Evolutionary conservation across 2,888 invertebrate genomes (phyloP), one percentile per base, ranked within the genome.

Genomic region (Orchesella flavescens): DNA sequence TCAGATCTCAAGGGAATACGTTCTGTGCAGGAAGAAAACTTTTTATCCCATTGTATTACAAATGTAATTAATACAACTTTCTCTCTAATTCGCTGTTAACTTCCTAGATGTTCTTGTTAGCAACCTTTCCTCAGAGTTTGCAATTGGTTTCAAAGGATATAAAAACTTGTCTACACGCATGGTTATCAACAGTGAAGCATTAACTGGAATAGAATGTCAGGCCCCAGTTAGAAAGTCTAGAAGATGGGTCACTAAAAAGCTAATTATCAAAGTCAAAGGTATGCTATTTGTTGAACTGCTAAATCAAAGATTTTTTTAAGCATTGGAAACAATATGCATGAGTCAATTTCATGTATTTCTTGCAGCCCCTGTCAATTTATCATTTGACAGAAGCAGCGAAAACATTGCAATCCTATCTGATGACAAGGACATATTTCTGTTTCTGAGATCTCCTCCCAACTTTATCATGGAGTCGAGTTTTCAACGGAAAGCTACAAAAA

Each of bases 381-480:
- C 23, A 9, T 73, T 80, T 44, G 57, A 73, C 12, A 24, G 61
- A 61, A n/a, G n/a, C 23, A 15, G 43, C 23, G 9, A 23, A 5
- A 43, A 19, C 43, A 7, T 7, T 9, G 24, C 61, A 9, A 24
- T 61, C 24, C 34, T 65, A 65, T 13, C 46, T 17, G 17, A 13
- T 10, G 53, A 53, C 7, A n/a, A 43, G 19, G 5, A 21, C 46
- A 0, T 49, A 49, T 23, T 34, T 7, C 53, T 82, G 1, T 1
- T 63, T 44, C 55, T 3, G 82, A 76, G 65, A 71, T 21, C 82
- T 76, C 12, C 19, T 76, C 1, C 82, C 82, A 0, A 44, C 0
- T 13, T 34, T 82, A 21, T 43, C 44, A 3, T 82, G 82, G 82
- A 82, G 82, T 65, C 76, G 82, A 0, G 43, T 76, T 10, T 65